A percentile compares a stretch with the other conserved stretches of the same genome.
Evolutionary conservation across 2,113 vertebrate species (phyloP).

Genomic region (Corvus hawaiiensis): DNA sequence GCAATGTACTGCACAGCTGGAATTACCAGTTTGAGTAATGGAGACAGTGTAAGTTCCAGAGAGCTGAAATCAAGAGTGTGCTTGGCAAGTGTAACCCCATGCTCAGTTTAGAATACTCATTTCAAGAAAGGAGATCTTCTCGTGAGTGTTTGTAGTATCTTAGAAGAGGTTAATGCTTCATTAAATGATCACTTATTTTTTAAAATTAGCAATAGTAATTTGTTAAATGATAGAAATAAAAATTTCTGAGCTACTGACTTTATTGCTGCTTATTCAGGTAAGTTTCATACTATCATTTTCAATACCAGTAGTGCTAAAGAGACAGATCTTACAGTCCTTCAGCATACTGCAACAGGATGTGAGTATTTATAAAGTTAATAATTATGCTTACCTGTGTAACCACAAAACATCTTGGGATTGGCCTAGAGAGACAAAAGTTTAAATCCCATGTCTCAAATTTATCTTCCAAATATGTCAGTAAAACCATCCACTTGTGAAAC

Average conservation of each 20-base stretch:
- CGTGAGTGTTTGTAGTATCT: neutral
- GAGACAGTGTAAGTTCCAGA: neutral
- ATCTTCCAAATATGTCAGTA: neutral
- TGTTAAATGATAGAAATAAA: neutral
- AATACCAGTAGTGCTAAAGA: neutral
- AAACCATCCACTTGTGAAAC: slow-evolving; percentile 6
- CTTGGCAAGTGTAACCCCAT: neutral
- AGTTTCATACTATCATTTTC: neutral
- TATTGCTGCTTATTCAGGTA: neutral
- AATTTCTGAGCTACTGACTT: neutral
- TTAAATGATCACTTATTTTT: neutral
- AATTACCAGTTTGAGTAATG: neutral
- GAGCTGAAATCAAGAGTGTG: neutral
- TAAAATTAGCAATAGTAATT: neutral
- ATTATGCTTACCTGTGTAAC: neutral
- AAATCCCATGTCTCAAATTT: neutral
- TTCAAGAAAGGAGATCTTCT: neutral
- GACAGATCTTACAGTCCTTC: neutral
- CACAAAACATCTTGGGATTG: neutral
- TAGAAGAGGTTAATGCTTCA: neutral
- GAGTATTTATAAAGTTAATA: neutral
- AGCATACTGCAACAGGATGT: neutral
- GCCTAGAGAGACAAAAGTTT: neutral
- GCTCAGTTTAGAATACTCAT: neutral
- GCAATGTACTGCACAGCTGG: neutral